Conservation (phyloP, 2,797 vertebrate genomes). For the Tolypeutes matacus region DNA sequence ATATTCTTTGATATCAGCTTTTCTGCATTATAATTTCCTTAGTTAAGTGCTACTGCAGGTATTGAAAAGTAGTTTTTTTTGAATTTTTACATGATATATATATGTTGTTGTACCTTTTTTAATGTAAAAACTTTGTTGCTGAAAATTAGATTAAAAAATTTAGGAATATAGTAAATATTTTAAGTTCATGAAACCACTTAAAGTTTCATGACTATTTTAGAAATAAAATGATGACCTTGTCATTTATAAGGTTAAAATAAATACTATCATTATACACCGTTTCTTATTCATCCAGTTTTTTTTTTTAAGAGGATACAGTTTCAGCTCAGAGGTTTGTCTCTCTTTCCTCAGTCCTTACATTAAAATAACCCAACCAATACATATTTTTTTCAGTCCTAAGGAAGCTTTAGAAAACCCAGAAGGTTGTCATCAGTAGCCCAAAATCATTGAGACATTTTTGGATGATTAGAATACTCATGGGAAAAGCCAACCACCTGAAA, state of each 20-base stretch:
- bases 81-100: background rate
- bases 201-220: slow-evolving; percentile 37
- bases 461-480: background rate
- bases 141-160: background rate
- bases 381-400: background rate
- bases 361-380: background rate
- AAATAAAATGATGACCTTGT: background rate
- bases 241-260: slow-evolving; percentile 18
- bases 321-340: background rate
- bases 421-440: background rate
- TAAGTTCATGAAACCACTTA: background rate
- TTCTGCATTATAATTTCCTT: slow-evolving; percentile 28
- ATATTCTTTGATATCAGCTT: background rate
- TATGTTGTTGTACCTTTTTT: background rate
- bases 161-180: slow-evolving; percentile 21
- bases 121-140: background rate
- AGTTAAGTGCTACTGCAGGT: background rate
- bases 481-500: background rate
- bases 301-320: background rate
- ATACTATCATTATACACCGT: background rate
- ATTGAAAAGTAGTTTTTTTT: slow-evolving; percentile 36
- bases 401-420: background rate
- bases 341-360: background rate
- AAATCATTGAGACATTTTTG: background rate
- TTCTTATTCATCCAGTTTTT: background rate